Conservation (phyloP, 2,113 vertebrate species). For the Oreotrochilus melanogaster region DNA sequence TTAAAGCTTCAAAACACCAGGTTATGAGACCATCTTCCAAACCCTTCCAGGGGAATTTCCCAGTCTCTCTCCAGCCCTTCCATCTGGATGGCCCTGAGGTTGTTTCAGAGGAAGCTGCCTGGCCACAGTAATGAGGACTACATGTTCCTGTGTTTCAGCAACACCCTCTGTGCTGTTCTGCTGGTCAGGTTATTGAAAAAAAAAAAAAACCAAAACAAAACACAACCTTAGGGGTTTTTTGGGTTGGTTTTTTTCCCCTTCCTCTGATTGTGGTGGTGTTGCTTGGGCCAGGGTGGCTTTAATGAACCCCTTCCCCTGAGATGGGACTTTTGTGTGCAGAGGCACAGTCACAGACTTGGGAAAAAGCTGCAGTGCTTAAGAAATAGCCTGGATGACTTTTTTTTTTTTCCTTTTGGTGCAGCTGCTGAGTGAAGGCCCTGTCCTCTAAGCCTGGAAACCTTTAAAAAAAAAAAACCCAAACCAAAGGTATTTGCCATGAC, state of each 20-base stretch:
- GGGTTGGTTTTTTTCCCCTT: not conserved
- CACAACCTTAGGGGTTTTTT: too few relatives aligned
- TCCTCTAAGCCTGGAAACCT: not conserved
- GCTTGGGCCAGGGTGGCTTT: not conserved
- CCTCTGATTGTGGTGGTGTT: not conserved
- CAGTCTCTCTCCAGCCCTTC: not conserved
- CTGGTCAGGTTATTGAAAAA: not conserved
- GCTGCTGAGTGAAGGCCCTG: not conserved
- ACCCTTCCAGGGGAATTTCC: not conserved
- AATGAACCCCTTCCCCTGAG: not conserved
- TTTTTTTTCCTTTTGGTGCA: not conserved
- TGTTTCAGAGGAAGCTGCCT: not conserved
- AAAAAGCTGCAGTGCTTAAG: not conserved
- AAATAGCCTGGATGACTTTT: not conserved
- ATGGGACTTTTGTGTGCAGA: not conserved
- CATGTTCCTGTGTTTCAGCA: not conserved
- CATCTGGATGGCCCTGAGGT: accelerated
- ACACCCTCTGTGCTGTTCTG: not conserved
- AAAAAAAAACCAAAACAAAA: not conserved
- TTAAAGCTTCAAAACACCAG: not conserved
- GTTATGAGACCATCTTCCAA: not conserved
- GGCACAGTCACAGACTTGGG: not conserved
- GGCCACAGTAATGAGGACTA: not conserved
- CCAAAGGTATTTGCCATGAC: not conserved
- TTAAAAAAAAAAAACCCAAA: not conserved